Evolutionary conservation across 2,797 vertebrate genomes (phyloP).

Genomic region (Tragopan temminckii): DNA sequence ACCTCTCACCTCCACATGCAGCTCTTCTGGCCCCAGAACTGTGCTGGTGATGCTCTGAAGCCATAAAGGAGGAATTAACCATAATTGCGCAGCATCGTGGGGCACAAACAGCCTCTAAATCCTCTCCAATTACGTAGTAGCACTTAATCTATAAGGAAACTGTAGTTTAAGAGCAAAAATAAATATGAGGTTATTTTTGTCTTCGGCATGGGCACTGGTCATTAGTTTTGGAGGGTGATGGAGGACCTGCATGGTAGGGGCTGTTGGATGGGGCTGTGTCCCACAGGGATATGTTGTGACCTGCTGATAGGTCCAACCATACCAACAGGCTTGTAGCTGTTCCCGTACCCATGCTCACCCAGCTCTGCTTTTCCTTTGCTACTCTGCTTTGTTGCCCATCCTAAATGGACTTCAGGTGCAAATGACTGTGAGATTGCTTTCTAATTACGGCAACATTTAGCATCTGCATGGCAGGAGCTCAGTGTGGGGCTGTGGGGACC

Average conservation of each 20-base stretch:
- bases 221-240: conserved; percentile 36
- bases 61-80: conserved; percentile 48
- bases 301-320: background rate
- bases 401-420: background rate
- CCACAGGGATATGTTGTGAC: background rate
- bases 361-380: background rate
- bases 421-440: background rate
- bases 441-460: background rate
- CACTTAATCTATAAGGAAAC: conserved; percentile 63
- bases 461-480: background rate
- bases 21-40: background rate
- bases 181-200: conserved; percentile 63
- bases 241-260: background rate
- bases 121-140: conserved; percentile 57
- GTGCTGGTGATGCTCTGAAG: background rate
- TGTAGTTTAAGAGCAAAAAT: conserved; percentile 62
- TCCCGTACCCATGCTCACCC: background rate
- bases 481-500: background rate
- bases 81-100: background rate
- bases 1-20: rapidly evolving
- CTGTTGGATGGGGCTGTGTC: background rate
- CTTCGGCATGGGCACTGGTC: conserved; percentile 8
- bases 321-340: background rate
- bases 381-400: background rate
- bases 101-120: conserved; percentile 57